Evolutionary conservation across 2,888 invertebrate genomes (phyloP).

Genomic region (Caenorhabditis sp.): DNA sequence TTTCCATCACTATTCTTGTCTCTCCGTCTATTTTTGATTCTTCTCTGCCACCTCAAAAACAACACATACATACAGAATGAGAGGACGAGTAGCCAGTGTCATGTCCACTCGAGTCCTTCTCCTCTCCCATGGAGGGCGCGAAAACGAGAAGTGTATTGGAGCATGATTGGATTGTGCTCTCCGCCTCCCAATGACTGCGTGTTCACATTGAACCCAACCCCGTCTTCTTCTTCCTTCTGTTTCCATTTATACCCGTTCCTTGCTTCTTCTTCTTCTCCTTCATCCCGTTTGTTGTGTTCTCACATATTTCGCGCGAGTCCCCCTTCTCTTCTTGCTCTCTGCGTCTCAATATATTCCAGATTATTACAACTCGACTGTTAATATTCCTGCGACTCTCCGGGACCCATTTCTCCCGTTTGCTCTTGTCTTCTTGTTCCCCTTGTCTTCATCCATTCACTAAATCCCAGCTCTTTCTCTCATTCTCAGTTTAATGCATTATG

Average conservation of each 20-base stretch:
- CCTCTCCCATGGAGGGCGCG: constrained; percentile 29
- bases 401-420: constrained; percentile 34
- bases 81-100: constrained; percentile 43
- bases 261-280: constrained; percentile 11
- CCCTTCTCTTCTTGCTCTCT: constrained; percentile 14
- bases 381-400: constrained; percentile 37
- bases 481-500: constrained; percentile 53
- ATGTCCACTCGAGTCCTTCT: constrained; percentile 47
- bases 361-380: constrained; percentile 62
- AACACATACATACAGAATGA: constrained; percentile 39
- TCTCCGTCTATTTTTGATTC: constrained; percentile 14
- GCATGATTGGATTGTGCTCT: constrained; percentile 62
- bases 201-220: constrained; percentile 36
- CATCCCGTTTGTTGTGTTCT: constrained; percentile 30
- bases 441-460: constrained; percentile 32
- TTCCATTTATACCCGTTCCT: constrained; percentile 35
- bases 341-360: constrained; percentile 54
- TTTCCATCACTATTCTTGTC: not conserved
- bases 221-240: not conserved
- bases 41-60: constrained; percentile 9
- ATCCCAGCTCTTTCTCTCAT: constrained; percentile 22
- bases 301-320: constrained; percentile 34
- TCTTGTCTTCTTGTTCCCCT: constrained; percentile 26
- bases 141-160: constrained; percentile 62
- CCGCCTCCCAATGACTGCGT: constrained; percentile 27